phyloP scores from a whole-genome alignment of 2,113 vertebrate species.

The Oreotrochilus melanogaster region DNA sequence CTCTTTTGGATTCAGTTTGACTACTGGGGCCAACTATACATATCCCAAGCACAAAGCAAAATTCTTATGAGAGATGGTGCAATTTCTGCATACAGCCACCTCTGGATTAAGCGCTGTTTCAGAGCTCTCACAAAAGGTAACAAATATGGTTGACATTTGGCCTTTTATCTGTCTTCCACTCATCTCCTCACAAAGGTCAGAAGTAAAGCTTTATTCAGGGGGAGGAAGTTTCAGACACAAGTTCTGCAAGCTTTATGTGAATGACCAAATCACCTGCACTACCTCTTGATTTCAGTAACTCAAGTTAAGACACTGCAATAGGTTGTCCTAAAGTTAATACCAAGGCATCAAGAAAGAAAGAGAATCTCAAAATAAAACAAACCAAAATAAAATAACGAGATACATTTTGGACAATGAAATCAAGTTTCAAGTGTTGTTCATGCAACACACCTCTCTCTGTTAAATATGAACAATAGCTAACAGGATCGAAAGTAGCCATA shows the following conservation, averaged over 20 bases:
- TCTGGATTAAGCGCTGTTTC: neutral
- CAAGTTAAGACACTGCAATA: neutral
- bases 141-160: neutral
- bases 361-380: neutral
- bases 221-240: neutral
- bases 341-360: neutral
- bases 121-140: neutral
- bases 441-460: neutral
- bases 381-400: neutral
- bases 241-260: neutral
- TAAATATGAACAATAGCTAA: neutral
- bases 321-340: neutral
- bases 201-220: neutral
- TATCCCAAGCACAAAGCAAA: neutral
- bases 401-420: neutral
- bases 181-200: neutral
- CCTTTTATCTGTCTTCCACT: neutral
- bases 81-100: neutral
- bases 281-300: neutral
- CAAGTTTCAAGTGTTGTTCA: neutral
- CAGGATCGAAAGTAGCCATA: conserved; percentile 9
- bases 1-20: neutral
- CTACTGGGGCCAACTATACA: neutral
- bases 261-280: neutral
- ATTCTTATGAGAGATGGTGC: neutral